Evolutionary conservation across 2,113 vertebrate species (phyloP).

Genomic region (Otocyon megalotis): DNA sequence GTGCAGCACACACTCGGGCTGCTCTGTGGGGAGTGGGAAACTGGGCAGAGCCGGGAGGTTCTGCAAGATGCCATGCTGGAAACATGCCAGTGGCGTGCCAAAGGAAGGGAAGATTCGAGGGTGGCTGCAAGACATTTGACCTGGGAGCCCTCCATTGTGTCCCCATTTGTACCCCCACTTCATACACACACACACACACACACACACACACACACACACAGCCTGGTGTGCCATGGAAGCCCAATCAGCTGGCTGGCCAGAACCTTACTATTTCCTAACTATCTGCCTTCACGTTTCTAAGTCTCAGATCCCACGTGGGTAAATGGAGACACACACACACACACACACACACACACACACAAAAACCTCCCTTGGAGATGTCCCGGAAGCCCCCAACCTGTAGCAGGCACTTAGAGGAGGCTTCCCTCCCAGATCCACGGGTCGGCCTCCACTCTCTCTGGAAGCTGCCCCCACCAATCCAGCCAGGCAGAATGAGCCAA

Average conservation of each 20-base stretch:
- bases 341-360: too few relatives aligned
- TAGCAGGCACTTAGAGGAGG: fast-evolving
- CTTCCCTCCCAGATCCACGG: background rate
- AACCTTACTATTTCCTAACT: background rate
- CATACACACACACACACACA: too few relatives aligned
- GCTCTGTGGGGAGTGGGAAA: background rate
- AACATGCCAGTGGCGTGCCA: background rate
- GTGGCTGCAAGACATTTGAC: background rate
- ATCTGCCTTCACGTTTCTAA: background rate
- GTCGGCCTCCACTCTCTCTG: background rate
- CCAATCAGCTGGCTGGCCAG: background rate
- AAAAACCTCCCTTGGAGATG: background rate
- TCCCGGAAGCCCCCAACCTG: background rate
- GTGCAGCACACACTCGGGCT: background rate
- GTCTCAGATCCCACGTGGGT: background rate
- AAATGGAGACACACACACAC: background rate
- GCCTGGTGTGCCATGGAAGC: background rate
- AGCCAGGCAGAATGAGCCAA: background rate
- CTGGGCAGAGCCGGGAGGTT: background rate
- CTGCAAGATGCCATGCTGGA: background rate
- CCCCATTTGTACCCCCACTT: background rate
- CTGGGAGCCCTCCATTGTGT: fast-evolving
- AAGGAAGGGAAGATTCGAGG: background rate
- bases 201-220: too few relatives aligned
- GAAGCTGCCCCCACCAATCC: background rate